Percentiles rank a stretch among this genome's conserved stretches.
Conservation (phyloP, 1,140 invertebrate genomes). For the Drosophila melanogaster region Release_6_plus_ISO1_MT NT_037436.4:4710001-4710500, state of each 20-base stretch:
- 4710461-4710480: too few relatives aligned
- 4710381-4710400: too few relatives aligned
- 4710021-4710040: slow-evolving; percentile 35
- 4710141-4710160: slow-evolving; percentile 23
- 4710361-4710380: too few relatives aligned
- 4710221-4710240: slow-evolving; percentile 81
- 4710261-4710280: slow-evolving; percentile 65
- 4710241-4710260: slow-evolving; percentile 82
- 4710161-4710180: slow-evolving; percentile 33
- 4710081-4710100: slow-evolving; percentile 30
- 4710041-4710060: slow-evolving; percentile 42
- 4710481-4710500: not conserved
- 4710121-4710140: slow-evolving; percentile 33
- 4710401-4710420: too few relatives aligned
- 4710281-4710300: slow-evolving; percentile 10
- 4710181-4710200: slow-evolving; percentile 9
- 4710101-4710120: slow-evolving; percentile 32
- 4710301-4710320: slow-evolving; percentile 2
- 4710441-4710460: too few relatives aligned
- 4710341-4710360: too few relatives aligned
- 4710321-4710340: not conserved
- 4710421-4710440: too few relatives aligned
- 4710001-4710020: slow-evolving; percentile 31
- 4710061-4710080: slow-evolving; percentile 15
- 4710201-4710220: slow-evolving; percentile 63